A percentile compares a stretch with the other conserved stretches of the same genome.
Evolutionary conservation across 2,888 invertebrate genomes (phyloP).

Genomic region (Synergus gifuensis): DNA sequence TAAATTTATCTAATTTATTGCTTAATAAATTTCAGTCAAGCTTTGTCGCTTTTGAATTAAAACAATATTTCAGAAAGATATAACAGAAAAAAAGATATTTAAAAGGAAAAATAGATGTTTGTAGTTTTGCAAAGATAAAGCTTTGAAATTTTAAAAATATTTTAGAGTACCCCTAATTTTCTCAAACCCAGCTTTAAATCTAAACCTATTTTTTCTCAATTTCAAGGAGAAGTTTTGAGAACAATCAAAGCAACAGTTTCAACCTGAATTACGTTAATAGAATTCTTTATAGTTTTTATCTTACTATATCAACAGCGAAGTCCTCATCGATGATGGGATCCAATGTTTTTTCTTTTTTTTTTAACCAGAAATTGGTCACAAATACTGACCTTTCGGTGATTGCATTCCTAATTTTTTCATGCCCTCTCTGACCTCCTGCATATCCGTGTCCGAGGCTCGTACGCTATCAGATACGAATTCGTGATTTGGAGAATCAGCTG

Average conservation of each 20-base stretch:
- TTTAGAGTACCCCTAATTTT: neutral
- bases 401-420: conserved; percentile 86
- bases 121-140: no score
- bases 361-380: neutral
- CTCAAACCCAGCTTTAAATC: neutral
- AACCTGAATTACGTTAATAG: conserved; percentile 8
- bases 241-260: neutral
- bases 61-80: no score
- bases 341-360: neutral
- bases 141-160: no score
- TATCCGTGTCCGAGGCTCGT: conserved; percentile 83
- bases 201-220: neutral
- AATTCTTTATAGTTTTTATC: neutral
- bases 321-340: neutral
- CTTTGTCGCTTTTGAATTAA: no score
- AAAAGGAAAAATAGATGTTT: no score
- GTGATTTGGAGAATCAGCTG: conserved; percentile 77
- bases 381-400: conserved; percentile 80
- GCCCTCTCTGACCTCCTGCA: conserved; percentile 87
- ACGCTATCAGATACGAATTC: conserved; percentile 90
- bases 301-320: conserved; percentile 9
- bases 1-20: neutral
- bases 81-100: no score
- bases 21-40: no score
- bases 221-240: neutral